Evolutionary conservation across 2,113 vertebrate species (phyloP).

Genomic region (Ictalurus furcatus): DNA sequence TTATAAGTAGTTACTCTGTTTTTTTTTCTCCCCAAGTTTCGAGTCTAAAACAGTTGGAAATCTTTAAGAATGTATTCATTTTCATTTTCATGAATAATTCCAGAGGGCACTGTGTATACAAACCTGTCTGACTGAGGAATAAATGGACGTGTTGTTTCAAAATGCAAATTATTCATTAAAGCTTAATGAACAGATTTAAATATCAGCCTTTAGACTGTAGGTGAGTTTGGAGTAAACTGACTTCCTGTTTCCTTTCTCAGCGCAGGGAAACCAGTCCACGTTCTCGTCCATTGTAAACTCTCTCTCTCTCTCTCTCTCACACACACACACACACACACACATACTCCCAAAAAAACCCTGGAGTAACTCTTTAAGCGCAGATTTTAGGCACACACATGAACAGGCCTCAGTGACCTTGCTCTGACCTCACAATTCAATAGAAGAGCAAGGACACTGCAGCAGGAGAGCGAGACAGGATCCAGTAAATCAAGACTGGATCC

Average conservation of each 20-base stretch:
- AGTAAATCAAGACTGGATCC: slow-evolving; percentile 50
- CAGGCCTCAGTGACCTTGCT: background rate
- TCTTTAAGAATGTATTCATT: no score
- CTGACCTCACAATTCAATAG: slow-evolving; percentile 51
- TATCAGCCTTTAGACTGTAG: background rate
- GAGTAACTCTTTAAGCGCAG: background rate
- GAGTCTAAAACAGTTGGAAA: background rate
- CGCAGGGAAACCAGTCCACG: background rate
- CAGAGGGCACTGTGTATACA: background rate
- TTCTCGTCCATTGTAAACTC: background rate
- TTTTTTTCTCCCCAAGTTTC: background rate
- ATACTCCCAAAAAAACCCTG: background rate
- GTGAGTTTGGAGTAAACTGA: background rate
- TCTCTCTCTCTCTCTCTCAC: background rate
- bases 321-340: background rate
- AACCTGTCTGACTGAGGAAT: background rate
- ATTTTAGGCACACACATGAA: background rate
- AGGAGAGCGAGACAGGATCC: slow-evolving; percentile 28
- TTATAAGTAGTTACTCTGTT: background rate
- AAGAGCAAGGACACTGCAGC: slow-evolving; percentile 37
- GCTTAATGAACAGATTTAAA: background rate
- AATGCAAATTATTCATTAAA: background rate
- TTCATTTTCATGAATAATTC: background rate
- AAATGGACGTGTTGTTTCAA: background rate
- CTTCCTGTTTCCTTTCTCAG: background rate